phyloP scores from a whole-genome alignment of 2,797 vertebrate species.

The Poeciliopsis paucimaculata region DNA sequence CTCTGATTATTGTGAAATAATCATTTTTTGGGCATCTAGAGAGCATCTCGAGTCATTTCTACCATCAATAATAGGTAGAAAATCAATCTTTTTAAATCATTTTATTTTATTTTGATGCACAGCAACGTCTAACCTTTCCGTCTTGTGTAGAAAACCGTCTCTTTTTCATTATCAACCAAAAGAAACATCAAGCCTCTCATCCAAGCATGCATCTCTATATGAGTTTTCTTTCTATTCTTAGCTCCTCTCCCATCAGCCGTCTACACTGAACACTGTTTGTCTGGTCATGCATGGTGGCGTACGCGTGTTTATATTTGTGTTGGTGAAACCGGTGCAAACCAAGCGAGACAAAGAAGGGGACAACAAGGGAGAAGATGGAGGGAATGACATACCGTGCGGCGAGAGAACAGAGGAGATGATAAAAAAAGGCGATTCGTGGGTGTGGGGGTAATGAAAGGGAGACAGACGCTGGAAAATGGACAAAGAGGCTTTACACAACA shows the following conservation, averaged over 20 bases:
- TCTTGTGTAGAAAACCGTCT: background rate
- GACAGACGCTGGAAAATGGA: slow-evolving; percentile 27
- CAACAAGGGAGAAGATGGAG: slow-evolving; percentile 29
- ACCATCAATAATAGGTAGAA: background rate
- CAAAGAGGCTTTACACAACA: slow-evolving; percentile 82
- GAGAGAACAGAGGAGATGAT: slow-evolving; percentile 18
- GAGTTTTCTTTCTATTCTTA: slow-evolving; percentile 51
- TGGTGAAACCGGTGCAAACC: slow-evolving; percentile 21
- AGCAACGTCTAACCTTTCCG: background rate
- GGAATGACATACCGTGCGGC: slow-evolving; percentile 32
- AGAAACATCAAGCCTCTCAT: slow-evolving; percentile 37
- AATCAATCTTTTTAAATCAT: background rate
- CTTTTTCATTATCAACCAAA: slow-evolving; percentile 22
- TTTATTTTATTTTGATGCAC: background rate
- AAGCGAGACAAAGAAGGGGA: slow-evolving; percentile 53
- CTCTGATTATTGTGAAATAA: background rate
- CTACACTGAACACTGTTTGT: slow-evolving; percentile 62
- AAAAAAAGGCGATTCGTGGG: background rate
- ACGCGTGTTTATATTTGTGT: slow-evolving; percentile 25
- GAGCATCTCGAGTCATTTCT: too few species aligned
- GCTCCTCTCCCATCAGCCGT: slow-evolving; percentile 64
- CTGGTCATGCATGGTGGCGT: slow-evolving; percentile 61
- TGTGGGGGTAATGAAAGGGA: slow-evolving; percentile 12
- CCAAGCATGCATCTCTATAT: slow-evolving; percentile 28
- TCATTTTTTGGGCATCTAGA: too few species aligned